Evolutionary conservation across 2,888 invertebrate species (phyloP).

Genomic region (Chaetogeoica ovagalla): DNA sequence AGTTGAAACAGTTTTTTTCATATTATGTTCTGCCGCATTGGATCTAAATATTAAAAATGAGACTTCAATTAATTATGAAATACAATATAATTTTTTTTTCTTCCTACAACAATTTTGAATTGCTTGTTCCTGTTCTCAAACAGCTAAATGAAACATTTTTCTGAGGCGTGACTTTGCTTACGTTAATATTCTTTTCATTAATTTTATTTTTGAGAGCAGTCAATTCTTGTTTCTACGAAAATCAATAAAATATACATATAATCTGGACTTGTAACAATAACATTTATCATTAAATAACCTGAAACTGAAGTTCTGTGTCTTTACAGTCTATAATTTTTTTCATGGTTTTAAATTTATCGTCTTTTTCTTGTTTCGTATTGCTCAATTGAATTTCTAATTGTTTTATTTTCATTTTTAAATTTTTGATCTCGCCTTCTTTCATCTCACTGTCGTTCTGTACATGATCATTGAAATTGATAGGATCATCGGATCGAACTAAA

Average conservation of each 20-base stretch:
- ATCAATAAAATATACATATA: not conserved
- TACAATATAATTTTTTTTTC: not conserved
- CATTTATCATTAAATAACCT: not conserved
- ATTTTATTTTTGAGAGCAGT: slow-evolving; percentile 44
- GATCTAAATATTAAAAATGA: slow-evolving; percentile 23
- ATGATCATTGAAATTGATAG: not conserved
- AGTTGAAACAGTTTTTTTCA: slow-evolving; percentile 36
- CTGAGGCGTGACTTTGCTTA: slow-evolving; percentile 35
- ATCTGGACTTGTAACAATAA: too few species aligned
- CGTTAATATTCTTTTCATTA: slow-evolving; percentile 35
- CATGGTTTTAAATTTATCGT: slow-evolving; percentile 41
- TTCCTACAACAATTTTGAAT: slow-evolving; percentile 44
- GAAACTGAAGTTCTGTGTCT: slow-evolving; percentile 44
- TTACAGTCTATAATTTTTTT: slow-evolving; percentile 32
- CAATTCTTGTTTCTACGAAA: slow-evolving; percentile 41
- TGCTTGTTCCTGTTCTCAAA: slow-evolving; percentile 42
- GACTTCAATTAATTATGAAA: not conserved
- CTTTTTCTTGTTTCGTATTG: slow-evolving; percentile 46
- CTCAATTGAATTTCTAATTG: slow-evolving; percentile 44
- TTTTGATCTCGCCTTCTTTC: slow-evolving; percentile 42
- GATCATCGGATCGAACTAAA: not conserved
- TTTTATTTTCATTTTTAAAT: slow-evolving; percentile 46
- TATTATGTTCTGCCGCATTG: slow-evolving; percentile 38
- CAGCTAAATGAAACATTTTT: slow-evolving; percentile 47
- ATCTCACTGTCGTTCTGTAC: not conserved